Base-by-base conservation (phyloP, 2,113 vertebrate genomes). In the Aphyosemion australe region DNA sequence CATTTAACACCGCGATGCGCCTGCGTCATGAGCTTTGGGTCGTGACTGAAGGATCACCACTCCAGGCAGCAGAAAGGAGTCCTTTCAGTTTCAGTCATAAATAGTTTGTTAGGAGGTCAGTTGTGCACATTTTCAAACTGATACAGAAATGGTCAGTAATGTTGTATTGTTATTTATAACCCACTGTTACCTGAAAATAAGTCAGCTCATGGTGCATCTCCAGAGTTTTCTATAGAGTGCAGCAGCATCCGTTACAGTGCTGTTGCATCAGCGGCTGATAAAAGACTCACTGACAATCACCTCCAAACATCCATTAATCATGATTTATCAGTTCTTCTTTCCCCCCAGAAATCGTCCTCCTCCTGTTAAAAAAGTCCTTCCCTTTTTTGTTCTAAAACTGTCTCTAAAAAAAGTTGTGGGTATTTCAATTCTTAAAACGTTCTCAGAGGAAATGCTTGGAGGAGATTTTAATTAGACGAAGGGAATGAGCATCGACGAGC, bases 381-480 rank as follows among this genome's bases (percentile, higher is more conserved):
- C 83, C 0, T 39, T 79, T 26, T 59, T 63, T 70, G 55, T 57
- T 67, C 52, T 79, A 80, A 74, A 82, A 82, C 52, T 32, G 42
- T 63, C 51, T 64, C 11, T 39, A 39, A 82, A 80, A 80, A 72
- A 85, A 79, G 78, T 71, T 69, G 56, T 75, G 75, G 50, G 64
- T 76, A 68, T 85, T 87, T 77, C 48, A 67, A 84, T 76, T 76
- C 75, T 83, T 78, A 77, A 79, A 81, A 72, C 5, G 37, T 75
- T 66, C 85, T 76, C 63, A 0, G 84, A 83, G 85, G 79, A 80
- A 67, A 83, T 51, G 78, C 79, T 78, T 68, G 70, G 79, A 83
- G 73, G 76, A 81, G 79, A 78, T 87, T 87, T 84, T 85, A 85
- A 89, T 91, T 84, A 82, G 88, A 79, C 60, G 64, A 59, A 68